Conservation (phyloP, 2,888 invertebrate genomes). For the Patella ulyssiponensis region DNA sequence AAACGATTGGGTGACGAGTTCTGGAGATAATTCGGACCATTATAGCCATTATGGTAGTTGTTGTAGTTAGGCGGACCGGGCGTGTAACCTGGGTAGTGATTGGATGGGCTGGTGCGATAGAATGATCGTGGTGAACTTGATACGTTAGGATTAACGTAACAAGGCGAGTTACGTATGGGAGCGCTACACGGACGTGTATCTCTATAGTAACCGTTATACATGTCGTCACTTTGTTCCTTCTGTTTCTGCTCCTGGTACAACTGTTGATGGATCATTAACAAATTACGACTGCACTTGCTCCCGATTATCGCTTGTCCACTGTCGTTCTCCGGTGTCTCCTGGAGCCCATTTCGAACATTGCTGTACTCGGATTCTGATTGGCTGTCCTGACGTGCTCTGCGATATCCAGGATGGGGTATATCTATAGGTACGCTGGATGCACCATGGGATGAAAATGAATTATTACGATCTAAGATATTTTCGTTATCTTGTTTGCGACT, state of each 20-base stretch:
- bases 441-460: neutral
- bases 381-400: neutral
- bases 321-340: neutral
- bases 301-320: neutral
- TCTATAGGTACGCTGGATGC: neutral
- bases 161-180: neutral
- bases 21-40: neutral
- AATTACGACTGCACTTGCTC: conserved; percentile 26
- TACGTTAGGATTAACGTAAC: neutral
- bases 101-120: neutral
- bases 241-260: conserved; percentile 50
- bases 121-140: neutral
- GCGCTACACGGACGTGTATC: neutral
- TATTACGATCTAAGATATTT: neutral
- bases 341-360: neutral
- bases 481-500: neutral
- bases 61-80: neutral
- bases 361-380: neutral
- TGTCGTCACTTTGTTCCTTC: conserved; percentile 4
- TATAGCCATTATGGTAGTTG: neutral
- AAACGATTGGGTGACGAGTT: neutral
- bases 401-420: neutral
- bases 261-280: conserved; percentile 57
- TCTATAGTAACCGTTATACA: neutral
- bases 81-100: neutral